phyloP scores from a whole-genome alignment of 2,797 vertebrate genomes.

The Crypturellus tataupa region DNA sequence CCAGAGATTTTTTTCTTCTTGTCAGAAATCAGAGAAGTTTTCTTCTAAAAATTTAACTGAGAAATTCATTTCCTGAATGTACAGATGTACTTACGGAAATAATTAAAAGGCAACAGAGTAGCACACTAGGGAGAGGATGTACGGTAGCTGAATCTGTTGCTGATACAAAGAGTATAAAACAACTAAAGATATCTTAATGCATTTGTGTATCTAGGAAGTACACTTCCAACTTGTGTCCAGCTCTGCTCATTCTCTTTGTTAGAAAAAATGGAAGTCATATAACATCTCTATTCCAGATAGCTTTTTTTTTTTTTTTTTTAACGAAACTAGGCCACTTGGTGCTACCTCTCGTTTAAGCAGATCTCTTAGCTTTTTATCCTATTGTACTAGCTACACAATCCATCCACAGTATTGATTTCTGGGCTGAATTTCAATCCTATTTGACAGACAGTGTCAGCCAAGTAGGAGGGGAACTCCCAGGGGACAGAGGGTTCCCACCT shows the following conservation, averaged over 20 bases:
- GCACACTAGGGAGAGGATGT: neutral
- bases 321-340: neutral
- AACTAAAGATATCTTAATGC: neutral
- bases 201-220: neutral
- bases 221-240: neutral
- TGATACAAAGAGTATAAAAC: neutral
- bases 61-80: neutral
- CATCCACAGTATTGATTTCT: neutral
- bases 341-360: neutral
- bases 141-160: neutral
- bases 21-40: neutral
- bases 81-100: neutral
- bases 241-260: neutral
- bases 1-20: neutral
- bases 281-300: neutral
- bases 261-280: neutral
- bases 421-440: neutral
- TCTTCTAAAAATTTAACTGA: neutral
- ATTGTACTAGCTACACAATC: neutral
- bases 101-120: neutral
- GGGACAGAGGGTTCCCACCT: neutral
- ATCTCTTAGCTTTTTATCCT: neutral
- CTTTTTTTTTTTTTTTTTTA: neutral
- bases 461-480: neutral
- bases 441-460: neutral